These are phyloP conservation scores for Callinectes sapidus DNA, from an alignment of 2,888 invertebrate genomes.

Conservation along the genomic window DNA sequence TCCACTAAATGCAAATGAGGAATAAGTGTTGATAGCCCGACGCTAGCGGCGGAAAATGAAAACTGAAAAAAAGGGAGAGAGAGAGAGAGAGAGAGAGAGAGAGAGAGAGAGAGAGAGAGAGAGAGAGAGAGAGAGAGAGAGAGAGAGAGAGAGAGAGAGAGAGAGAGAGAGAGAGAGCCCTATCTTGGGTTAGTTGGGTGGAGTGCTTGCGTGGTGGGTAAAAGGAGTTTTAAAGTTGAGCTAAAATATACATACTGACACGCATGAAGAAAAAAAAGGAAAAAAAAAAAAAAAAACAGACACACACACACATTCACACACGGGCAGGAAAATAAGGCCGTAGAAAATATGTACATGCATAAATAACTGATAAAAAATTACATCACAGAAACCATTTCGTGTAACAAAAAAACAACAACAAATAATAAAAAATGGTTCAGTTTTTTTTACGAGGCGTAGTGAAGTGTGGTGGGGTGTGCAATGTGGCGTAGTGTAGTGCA, in stretches of 20 bases:
- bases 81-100: no score
- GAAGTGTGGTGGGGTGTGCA: background rate
- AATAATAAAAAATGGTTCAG: background rate
- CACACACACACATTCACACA: no score
- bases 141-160: background rate
- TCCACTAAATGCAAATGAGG: background rate
- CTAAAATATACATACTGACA: background rate
- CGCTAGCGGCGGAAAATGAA: background rate
- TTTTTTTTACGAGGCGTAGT: background rate
- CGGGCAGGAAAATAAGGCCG: background rate
- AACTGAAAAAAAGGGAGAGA: background rate
- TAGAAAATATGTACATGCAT: background rate
- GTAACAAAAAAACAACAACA: background rate
- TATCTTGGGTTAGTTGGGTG: background rate
- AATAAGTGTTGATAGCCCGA: background rate
- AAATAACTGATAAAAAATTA: background rate
- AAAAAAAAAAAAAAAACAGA: background rate
- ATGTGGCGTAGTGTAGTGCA: background rate
- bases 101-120: no score
- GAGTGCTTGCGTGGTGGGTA: conserved; percentile 4
- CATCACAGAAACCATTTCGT: background rate
- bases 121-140: background rate
- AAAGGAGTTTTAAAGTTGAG: conserved; percentile 23
- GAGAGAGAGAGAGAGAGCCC: background rate
- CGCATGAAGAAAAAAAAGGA: background rate